phyloP scores from a whole-genome alignment of 2,888 invertebrate genomes.

The Platycheirus rosarum region DNA sequence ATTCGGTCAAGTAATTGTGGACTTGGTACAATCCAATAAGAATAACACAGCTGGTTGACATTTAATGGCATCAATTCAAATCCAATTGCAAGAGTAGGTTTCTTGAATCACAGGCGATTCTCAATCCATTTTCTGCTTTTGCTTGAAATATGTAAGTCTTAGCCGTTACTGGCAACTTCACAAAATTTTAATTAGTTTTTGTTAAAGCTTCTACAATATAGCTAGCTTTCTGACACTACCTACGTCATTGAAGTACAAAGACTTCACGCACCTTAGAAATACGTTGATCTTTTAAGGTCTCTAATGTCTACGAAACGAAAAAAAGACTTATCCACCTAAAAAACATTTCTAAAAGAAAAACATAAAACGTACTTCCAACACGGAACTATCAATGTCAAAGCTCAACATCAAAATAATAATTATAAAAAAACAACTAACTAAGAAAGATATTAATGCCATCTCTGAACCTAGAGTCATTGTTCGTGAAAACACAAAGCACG shows the following conservation, averaged over 20 bases:
- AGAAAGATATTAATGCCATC: conserved; percentile 45
- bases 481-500: conserved; percentile 33
- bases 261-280: not conserved
- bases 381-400: conserved; percentile 43
- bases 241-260: not conserved
- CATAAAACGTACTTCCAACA: conserved; percentile 17
- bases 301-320: not conserved
- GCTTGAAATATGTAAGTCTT: too few species aligned
- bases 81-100: too few species aligned
- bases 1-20: too few species aligned
- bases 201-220: too few species aligned
- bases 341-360: conserved; percentile 1
- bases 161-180: too few species aligned
- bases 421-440: conserved; percentile 16
- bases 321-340: conserved; percentile 5
- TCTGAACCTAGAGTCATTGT: conserved; percentile 31
- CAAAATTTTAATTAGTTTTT: too few species aligned
- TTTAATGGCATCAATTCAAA: too few species aligned
- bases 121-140: too few species aligned
- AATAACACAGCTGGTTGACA: too few species aligned
- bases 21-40: too few species aligned
- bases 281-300: not conserved
- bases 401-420: conserved; percentile 24
- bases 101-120: too few species aligned
- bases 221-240: too few species aligned